A percentile compares a stretch with the other conserved stretches of the same genome.
These are phyloP conservation scores for Meteorus colon DNA, from an alignment of 2,888 invertebrate genomes.

Conservation along the genomic window DNA sequence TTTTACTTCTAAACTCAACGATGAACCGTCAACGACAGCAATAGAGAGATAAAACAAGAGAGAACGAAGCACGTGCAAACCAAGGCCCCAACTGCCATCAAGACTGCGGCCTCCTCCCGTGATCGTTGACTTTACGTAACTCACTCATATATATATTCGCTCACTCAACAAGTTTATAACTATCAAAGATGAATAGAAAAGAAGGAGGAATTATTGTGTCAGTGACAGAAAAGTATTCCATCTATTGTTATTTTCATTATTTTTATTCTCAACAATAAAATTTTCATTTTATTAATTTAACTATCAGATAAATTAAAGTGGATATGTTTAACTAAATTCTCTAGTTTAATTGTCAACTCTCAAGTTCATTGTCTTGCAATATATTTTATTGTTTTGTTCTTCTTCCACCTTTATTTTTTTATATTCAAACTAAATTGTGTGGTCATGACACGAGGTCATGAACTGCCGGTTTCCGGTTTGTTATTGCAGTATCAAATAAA, in stretches of 20 bases:
- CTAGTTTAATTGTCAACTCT: neutral
- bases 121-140: neutral
- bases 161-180: neutral
- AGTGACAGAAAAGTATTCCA: neutral
- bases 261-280: neutral
- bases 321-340: neutral
- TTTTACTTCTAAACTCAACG: conserved; percentile 19
- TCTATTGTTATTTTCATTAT: neutral
- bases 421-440: neutral
- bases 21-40: conserved; percentile 45
- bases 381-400: neutral
- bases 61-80: conserved; percentile 52
- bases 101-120: conserved; percentile 2
- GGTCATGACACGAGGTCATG: neutral
- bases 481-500: neutral
- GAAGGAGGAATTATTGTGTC: neutral
- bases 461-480: neutral
- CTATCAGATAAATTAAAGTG: neutral
- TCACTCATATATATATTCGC: neutral
- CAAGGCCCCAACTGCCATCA: conserved; percentile 42
- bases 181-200: neutral
- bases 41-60: conserved; percentile 50
- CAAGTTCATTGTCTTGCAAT: conserved; percentile 5
- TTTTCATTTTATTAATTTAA: neutral
- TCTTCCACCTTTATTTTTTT: neutral